A percentile compares a stretch with the other conserved stretches of the same genome.
Conservation (phyloP, 2,113 vertebrate genomes). For the Grammomys dolichurus region DNA sequence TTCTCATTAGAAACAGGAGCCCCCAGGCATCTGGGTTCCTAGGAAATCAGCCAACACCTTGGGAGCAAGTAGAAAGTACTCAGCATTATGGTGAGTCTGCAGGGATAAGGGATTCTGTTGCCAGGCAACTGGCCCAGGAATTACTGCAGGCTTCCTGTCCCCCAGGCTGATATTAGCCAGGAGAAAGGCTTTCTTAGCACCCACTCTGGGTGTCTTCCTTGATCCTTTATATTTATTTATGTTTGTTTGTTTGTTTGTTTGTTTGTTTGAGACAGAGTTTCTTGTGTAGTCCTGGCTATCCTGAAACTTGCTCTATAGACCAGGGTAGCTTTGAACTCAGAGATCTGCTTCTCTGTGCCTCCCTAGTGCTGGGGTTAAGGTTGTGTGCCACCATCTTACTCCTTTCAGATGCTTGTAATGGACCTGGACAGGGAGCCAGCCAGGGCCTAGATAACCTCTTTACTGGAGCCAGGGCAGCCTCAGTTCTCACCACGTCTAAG, state of each 20-base stretch:
- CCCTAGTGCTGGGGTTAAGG: neutral
- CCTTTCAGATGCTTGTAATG: neutral
- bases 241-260: neutral
- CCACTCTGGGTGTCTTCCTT: neutral
- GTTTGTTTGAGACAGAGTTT: neutral
- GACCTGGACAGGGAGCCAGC: neutral
- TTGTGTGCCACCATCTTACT: neutral
- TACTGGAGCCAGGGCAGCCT: neutral
- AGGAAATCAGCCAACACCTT: neutral
- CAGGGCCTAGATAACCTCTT: neutral
- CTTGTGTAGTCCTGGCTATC: neutral
- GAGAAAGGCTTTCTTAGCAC: conserved; percentile 9
- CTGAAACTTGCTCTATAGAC: neutral
- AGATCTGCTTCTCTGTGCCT: neutral
- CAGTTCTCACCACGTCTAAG: neutral
- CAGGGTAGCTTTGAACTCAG: neutral
- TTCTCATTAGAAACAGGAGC: neutral
- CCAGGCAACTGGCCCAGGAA: conserved; percentile 26
- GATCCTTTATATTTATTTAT: neutral
- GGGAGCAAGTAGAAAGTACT: neutral
- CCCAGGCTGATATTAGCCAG: neutral
- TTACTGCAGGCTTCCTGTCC: neutral
- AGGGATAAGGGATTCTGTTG: neutral
- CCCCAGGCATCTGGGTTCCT: neutral
- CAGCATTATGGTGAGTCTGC: neutral